Evolutionary conservation across 2,113 vertebrate species (phyloP).

Genomic region (Neodontobutis hainanensis): DNA sequence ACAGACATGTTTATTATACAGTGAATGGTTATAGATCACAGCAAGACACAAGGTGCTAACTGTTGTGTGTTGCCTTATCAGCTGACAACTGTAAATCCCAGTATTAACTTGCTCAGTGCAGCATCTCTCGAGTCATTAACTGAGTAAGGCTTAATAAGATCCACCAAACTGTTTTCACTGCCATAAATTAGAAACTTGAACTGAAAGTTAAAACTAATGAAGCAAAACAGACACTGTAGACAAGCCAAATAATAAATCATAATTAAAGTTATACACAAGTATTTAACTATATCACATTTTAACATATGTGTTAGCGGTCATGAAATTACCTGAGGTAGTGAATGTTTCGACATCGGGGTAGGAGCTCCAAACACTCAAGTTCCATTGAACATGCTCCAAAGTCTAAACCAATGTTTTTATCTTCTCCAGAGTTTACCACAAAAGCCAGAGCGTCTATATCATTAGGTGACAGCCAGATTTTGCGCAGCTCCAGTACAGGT

Average conservation of each 20-base stretch:
- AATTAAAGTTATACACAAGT: too few species aligned
- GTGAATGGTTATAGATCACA: not conserved
- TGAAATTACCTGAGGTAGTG: constrained; percentile 82
- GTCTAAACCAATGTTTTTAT: constrained; percentile 73
- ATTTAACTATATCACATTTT: not conserved
- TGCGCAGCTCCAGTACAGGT: constrained; percentile 82
- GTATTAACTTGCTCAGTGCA: not conserved
- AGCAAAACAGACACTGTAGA: not conserved
- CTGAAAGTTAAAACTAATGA: too few species aligned
- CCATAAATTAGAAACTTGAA: too few species aligned
- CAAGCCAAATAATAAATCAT: too few species aligned
- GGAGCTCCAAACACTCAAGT: constrained; percentile 77
- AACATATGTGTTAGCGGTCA: not conserved
- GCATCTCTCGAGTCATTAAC: not conserved
- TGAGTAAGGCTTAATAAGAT: not conserved
- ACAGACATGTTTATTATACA: not conserved
- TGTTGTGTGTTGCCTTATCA: not conserved
- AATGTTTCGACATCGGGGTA: constrained; percentile 80
- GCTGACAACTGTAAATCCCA: not conserved
- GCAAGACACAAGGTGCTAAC: not conserved
- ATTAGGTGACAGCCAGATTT: constrained; percentile 79
- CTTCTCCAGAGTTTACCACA: constrained; percentile 72
- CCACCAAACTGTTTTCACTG: too few species aligned
- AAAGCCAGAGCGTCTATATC: constrained; percentile 85
- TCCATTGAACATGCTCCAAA: constrained; percentile 88